Conservation (phyloP, 2,113 vertebrate species). For the Dissostichus mawsoni region DNA sequence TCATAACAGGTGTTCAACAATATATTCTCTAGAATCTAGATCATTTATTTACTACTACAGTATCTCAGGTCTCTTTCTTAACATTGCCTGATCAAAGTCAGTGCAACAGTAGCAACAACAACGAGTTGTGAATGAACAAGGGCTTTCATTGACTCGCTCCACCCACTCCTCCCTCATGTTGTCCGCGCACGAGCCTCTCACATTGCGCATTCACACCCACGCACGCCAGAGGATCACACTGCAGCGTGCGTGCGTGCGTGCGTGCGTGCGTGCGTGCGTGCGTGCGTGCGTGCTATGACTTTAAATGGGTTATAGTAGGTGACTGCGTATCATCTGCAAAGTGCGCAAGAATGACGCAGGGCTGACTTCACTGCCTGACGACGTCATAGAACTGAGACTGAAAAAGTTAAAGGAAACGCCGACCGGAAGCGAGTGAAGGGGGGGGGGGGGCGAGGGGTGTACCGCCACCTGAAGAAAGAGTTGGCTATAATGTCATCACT, state of each 20-base stretch:
- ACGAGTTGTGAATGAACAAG: slow-evolving; percentile 75
- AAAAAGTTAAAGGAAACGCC: slow-evolving; percentile 69
- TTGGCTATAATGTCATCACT: slow-evolving; percentile 71
- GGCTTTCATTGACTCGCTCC: slow-evolving; percentile 64
- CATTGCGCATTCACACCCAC: slow-evolving; percentile 51
- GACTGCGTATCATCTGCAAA: slow-evolving; percentile 83
- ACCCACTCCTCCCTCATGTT: slow-evolving; percentile 52
- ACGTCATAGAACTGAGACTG: slow-evolving; percentile 76
- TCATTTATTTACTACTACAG: background rate
- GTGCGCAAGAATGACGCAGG: slow-evolving; percentile 86
- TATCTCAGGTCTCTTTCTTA: background rate
- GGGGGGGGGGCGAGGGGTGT: background rate
- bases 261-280: background rate
- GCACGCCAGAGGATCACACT: slow-evolving; percentile 54
- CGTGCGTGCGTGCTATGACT: slow-evolving; percentile 66
- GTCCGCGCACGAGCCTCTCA: slow-evolving; percentile 41
- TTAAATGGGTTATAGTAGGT: slow-evolving; percentile 83
- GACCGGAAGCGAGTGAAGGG: slow-evolving; percentile 73
- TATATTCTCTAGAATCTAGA: background rate
- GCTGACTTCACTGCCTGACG: slow-evolving; percentile 76
- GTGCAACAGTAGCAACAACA: slow-evolving; percentile 13
- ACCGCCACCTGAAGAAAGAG: slow-evolving; percentile 67
- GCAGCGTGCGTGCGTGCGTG: slow-evolving; percentile 37
- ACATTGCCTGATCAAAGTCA: slow-evolving; percentile 19
- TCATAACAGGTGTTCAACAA: background rate